phyloP scores from a whole-genome alignment of 2,113 vertebrate genomes.

The Phylloscopus trochiloides region DNA sequence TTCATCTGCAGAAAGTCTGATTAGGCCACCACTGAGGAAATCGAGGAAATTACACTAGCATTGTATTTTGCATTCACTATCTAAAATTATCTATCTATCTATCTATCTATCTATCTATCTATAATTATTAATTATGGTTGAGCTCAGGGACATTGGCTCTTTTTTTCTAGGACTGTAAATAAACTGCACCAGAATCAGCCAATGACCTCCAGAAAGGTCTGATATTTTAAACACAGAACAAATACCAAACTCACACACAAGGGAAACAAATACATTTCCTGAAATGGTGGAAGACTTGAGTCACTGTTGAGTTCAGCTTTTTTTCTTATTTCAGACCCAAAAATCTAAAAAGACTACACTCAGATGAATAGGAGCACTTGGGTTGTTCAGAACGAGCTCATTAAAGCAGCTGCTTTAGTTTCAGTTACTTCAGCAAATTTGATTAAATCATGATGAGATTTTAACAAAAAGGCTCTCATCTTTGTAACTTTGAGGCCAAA shows the following conservation, averaged over 20 bases:
- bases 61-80: background rate
- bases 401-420: background rate
- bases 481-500: background rate
- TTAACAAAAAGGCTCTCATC: background rate
- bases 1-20: background rate
- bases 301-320: background rate
- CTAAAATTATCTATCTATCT: background rate
- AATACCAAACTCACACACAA: background rate
- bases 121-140: background rate
- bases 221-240: background rate
- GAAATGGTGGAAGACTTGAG: background rate
- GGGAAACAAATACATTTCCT: background rate
- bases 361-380: background rate
- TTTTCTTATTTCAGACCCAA: background rate
- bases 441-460: background rate
- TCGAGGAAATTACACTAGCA: background rate
- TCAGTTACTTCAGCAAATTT: background rate
- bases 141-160: background rate
- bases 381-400: background rate
- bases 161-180: background rate
- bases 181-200: background rate
- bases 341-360: background rate
- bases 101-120: background rate
- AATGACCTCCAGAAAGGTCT: background rate
- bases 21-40: background rate